phyloP scores from a whole-genome alignment of 2,113 vertebrate genomes.

The Glaucidium brasilianum region DNA sequence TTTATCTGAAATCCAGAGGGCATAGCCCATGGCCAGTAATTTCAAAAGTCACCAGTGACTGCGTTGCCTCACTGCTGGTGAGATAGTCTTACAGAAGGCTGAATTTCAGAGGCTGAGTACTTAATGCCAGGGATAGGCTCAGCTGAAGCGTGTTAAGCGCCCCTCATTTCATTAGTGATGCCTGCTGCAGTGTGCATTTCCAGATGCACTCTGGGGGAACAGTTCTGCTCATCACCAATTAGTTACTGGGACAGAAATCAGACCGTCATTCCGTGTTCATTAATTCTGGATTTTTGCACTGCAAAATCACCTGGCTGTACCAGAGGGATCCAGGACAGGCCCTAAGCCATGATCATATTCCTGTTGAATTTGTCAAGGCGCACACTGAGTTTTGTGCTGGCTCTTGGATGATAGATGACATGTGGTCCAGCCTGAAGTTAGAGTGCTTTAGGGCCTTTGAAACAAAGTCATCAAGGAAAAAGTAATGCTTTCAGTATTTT shows the following conservation, averaged over 20 bases:
- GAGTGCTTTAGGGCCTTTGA: background rate
- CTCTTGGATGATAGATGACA: background rate
- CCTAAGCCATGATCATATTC: background rate
- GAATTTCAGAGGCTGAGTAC: background rate
- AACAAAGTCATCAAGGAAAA: background rate
- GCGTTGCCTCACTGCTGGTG: background rate
- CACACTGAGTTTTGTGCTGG: background rate
- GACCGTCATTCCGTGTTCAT: background rate
- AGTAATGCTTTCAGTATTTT: background rate
- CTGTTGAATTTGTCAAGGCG: background rate
- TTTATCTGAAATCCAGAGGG: background rate
- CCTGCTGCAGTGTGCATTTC: background rate
- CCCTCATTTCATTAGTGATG: background rate
- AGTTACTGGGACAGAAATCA: background rate
- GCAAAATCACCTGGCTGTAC: background rate
- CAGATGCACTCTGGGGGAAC: fast-evolving
- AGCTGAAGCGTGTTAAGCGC: background rate
- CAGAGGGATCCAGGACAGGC: background rate
- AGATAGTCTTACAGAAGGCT: background rate
- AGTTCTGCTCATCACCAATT: background rate
- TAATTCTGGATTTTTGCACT: background rate
- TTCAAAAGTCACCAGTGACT: background rate
- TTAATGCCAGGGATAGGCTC: background rate
- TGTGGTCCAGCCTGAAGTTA: background rate
- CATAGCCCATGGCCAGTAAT: background rate